phyloP scores from a whole-genome alignment of 2,888 invertebrate species.

The Allophyes oxyacanthae region DNA sequence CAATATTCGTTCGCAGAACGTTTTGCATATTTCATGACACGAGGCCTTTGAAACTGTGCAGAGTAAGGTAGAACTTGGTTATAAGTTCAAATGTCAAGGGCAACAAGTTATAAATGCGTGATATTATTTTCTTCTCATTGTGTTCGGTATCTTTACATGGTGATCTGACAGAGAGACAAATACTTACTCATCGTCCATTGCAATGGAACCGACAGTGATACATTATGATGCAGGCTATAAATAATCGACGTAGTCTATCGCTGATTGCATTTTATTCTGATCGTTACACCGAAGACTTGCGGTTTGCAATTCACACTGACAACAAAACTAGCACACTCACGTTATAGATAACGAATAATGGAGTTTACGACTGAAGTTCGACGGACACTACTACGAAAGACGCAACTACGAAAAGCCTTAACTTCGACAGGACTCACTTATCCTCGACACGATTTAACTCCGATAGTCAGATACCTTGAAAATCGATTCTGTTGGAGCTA shows the following conservation, averaged over 20 bases:
- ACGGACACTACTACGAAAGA: too few species aligned
- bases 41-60: conserved; percentile 42
- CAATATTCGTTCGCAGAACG: conserved; percentile 71
- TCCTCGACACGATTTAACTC: too few species aligned
- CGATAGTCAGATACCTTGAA: too few species aligned
- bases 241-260: conserved; percentile 20
- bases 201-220: conserved; percentile 14
- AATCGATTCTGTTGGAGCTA: too few species aligned
- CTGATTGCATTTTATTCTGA: conserved; percentile 47
- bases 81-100: conserved; percentile 44
- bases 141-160: conserved; percentile 15
- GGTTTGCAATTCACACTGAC: conserved; percentile 43
- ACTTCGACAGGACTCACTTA: too few species aligned
- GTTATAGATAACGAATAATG: neutral
- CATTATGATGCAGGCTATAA: conserved; percentile 24
- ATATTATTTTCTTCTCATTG: conserved; percentile 18
- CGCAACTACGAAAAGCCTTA: too few species aligned
- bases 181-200: conserved; percentile 12
- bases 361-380: too few species aligned
- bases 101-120: conserved; percentile 23
- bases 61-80: conserved; percentile 32
- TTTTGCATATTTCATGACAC: conserved; percentile 75
- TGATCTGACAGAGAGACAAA: conserved; percentile 34
- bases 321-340: conserved; percentile 36
- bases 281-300: conserved; percentile 25